Evolutionary conservation across 2,888 invertebrate species (phyloP).

Genomic region (Drosophila neotestacea): DNA sequence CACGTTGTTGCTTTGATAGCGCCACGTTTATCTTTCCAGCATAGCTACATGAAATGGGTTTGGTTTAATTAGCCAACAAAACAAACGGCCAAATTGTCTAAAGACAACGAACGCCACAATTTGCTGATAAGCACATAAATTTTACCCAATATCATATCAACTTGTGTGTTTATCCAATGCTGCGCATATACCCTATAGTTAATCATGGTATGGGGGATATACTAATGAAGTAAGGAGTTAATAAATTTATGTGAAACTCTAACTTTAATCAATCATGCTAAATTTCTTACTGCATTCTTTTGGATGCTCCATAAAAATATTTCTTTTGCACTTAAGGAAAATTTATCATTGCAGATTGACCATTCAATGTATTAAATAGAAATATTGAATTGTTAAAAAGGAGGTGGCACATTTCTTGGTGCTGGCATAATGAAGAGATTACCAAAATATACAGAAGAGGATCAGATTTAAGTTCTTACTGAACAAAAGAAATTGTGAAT

Average conservation of each 20-base stretch:
- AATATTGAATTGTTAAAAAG: neutral
- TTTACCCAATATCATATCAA: slow-evolving; percentile 39
- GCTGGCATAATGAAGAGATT: too few relatives aligned
- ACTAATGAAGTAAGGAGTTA: neutral
- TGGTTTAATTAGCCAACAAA: slow-evolving; percentile 77
- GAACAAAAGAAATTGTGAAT: too few relatives aligned
- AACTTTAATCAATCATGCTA: too few relatives aligned
- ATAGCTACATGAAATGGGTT: slow-evolving; percentile 74
- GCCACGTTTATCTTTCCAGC: slow-evolving; percentile 50
- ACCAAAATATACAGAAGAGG: too few relatives aligned
- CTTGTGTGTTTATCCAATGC: slow-evolving; percentile 20
- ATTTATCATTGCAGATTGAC: neutral
- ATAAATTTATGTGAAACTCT: too few relatives aligned
- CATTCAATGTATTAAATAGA: neutral
- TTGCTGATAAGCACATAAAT: slow-evolving; percentile 54
- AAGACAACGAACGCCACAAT: slow-evolving; percentile 28
- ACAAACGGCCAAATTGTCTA: slow-evolving; percentile 62
- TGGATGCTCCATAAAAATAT: neutral
- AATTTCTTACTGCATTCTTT: slow-evolving; percentile 10
- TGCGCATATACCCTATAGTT: slow-evolving; percentile 7
- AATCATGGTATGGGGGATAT: neutral
- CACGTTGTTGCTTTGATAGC: slow-evolving; percentile 45
- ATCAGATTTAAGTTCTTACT: too few relatives aligned
- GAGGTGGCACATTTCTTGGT: too few relatives aligned
- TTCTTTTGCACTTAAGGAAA: too few relatives aligned